Evolutionary conservation across 2,113 vertebrate species (phyloP).

Genomic region (Nyctibius bracteatus): DNA sequence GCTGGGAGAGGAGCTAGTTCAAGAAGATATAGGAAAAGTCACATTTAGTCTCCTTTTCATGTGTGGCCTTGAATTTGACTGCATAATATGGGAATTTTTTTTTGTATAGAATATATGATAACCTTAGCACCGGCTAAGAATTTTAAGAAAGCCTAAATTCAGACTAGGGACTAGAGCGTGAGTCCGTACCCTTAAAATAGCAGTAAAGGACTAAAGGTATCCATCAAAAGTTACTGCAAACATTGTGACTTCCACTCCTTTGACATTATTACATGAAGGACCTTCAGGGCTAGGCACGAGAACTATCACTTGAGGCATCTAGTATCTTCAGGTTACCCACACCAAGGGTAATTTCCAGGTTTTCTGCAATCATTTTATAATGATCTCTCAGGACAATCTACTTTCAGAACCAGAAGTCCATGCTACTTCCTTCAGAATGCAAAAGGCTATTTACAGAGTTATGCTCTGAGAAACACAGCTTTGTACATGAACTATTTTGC

Average conservation of each 20-base stretch:
- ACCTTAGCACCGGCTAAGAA: neutral
- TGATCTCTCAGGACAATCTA: neutral
- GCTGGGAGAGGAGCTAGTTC: neutral
- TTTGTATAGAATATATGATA: neutral
- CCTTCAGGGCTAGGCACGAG: neutral
- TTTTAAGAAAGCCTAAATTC: neutral
- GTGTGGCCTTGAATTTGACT: neutral
- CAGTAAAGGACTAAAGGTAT: neutral
- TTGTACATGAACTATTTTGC: neutral
- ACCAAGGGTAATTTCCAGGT: neutral
- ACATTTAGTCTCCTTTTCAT: neutral
- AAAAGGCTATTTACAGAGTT: neutral
- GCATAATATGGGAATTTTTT: neutral
- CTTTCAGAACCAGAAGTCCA: neutral
- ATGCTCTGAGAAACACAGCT: neutral
- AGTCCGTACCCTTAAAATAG: neutral
- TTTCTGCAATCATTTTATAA: neutral
- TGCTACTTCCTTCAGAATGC: neutral
- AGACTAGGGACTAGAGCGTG: neutral
- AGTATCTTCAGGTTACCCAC: neutral
- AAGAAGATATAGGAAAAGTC: neutral
- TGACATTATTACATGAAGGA: neutral
- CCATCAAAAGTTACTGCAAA: neutral
- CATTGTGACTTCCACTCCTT: neutral
- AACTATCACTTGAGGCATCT: neutral